A percentile compares a stretch with the other conserved stretches of the same genome.
phyloP scores from a whole-genome alignment of 2,113 vertebrate species.

The Nesoenas mayeri region DNA sequence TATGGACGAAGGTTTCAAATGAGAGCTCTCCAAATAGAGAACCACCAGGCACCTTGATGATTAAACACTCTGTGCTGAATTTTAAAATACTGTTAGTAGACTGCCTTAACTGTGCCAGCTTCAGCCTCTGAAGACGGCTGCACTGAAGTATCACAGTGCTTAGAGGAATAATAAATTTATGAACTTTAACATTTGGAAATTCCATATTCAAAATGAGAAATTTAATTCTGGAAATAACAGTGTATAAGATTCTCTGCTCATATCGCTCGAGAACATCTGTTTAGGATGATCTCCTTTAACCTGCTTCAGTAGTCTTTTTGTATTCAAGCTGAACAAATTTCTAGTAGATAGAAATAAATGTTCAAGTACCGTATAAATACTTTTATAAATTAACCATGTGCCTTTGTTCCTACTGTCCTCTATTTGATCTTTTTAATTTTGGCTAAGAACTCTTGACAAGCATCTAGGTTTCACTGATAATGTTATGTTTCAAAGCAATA shows the following conservation, averaged over 20 bases:
- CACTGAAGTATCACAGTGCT: not conserved
- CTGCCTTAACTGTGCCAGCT: constrained; percentile 29
- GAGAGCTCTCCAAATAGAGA: not conserved
- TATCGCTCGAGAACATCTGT: fast-evolving
- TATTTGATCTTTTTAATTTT: constrained; percentile 24
- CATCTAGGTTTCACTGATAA: not conserved
- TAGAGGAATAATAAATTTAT: not conserved
- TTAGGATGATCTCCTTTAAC: not conserved
- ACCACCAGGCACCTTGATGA: not conserved
- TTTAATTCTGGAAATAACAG: not conserved
- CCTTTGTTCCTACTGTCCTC: constrained; percentile 35
- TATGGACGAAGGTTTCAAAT: not conserved
- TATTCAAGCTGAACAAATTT: not conserved
- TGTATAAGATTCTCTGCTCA: not conserved
- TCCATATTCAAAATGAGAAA: not conserved
- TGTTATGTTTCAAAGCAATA: constrained; percentile 49
- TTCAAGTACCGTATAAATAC: constrained; percentile 21
- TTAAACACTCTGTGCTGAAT: constrained; percentile 12
- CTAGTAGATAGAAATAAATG: not conserved
- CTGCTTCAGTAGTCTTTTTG: not conserved
- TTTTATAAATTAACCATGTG: constrained; percentile 55
- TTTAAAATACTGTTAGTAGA: not conserved
- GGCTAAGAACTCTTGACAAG: not conserved
- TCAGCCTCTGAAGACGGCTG: not conserved
- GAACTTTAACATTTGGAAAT: not conserved